Conservation (phyloP, 1,140 invertebrate species). For the roundworm (Caenorhabditis elegans) region WBcel235 BX284606.5:3606501-3607000, state of each 20-base stretch:
- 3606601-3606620: too few relatives aligned
- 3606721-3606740: background rate
- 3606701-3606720: too few relatives aligned
- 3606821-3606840: background rate
- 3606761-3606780: background rate
- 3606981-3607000: background rate
- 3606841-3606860: background rate
- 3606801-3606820: background rate
- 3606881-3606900: constrained; percentile 18
- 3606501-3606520: too few relatives aligned
- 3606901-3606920: constrained; percentile 14
- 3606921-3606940: constrained; percentile 23
- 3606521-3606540: too few relatives aligned
- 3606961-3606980: constrained; percentile 16
- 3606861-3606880: background rate
- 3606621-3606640: too few relatives aligned
- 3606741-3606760: background rate
- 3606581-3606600: too few relatives aligned
- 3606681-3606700: too few relatives aligned
- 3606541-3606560: too few relatives aligned
- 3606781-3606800: constrained; percentile 22
- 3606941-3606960: constrained; percentile 42
- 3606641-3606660: too few relatives aligned
- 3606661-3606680: too few relatives aligned
- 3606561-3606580: too few relatives aligned